Conservation (phyloP, 2,113 vertebrate genomes). For the Dipodomys stephensi region DNA sequence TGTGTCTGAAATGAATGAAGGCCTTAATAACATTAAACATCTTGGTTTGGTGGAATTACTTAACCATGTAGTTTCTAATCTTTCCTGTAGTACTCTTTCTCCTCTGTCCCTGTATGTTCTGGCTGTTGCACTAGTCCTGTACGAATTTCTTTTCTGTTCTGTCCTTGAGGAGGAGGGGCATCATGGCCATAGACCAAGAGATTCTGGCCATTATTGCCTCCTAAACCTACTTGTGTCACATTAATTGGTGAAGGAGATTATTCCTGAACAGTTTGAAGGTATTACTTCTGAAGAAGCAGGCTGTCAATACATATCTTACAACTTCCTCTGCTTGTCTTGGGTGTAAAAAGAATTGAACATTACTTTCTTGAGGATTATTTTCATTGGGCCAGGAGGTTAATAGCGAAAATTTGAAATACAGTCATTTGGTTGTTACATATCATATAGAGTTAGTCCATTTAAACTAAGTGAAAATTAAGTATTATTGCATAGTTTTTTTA, state of each 20-base stretch:
- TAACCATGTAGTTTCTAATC: slow-evolving; percentile 71
- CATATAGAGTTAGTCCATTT: slow-evolving; percentile 30
- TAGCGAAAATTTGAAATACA: slow-evolving; percentile 60
- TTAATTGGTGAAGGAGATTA: slow-evolving; percentile 72
- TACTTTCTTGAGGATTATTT: slow-evolving; percentile 69
- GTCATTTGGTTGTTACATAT: slow-evolving; percentile 48
- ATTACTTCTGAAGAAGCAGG: slow-evolving; percentile 70
- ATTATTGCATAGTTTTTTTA: slow-evolving; percentile 34
- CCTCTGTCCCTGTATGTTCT: slow-evolving; percentile 25
- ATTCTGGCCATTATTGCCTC: slow-evolving; percentile 69
- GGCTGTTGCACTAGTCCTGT: slow-evolving; percentile 64
- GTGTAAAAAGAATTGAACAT: slow-evolving; percentile 56
- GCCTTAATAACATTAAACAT: slow-evolving; percentile 69
- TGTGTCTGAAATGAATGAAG: slow-evolving; percentile 79
- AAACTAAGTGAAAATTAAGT: slow-evolving; percentile 33
- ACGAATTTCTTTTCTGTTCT: slow-evolving; percentile 57
- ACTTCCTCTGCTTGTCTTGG: slow-evolving; percentile 58
- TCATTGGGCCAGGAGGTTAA: slow-evolving; percentile 64
- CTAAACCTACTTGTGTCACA: slow-evolving; percentile 63
- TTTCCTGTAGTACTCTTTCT: slow-evolving; percentile 50
- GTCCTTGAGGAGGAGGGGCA: slow-evolving; percentile 78
- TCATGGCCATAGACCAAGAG: slow-evolving; percentile 77
- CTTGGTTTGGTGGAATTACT: slow-evolving; percentile 70
- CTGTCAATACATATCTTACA: slow-evolving; percentile 61
- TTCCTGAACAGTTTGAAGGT: slow-evolving; percentile 70